Evolutionary conservation across 2,797 vertebrate species (phyloP).

Genomic region (Tiaroga cobitis): DNA sequence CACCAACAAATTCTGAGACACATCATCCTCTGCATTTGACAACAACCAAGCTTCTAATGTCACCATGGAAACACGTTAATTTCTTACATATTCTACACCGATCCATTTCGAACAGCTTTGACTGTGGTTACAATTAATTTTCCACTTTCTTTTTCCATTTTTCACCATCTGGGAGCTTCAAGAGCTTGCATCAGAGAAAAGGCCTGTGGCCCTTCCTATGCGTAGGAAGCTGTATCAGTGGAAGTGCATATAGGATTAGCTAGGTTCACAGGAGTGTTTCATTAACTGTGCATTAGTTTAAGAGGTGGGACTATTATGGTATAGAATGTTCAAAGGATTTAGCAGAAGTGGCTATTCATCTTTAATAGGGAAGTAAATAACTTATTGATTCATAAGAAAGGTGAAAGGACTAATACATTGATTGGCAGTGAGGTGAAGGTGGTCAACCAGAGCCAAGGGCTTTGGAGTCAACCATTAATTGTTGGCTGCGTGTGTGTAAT

Average conservation of each 20-base stretch:
- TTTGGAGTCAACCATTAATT: slow-evolving; percentile 46
- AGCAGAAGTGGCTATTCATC: slow-evolving; percentile 46
- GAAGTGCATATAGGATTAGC: slow-evolving; percentile 5
- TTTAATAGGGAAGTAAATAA: slow-evolving; percentile 50
- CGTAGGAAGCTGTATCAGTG: neutral
- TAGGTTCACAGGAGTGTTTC: slow-evolving; percentile 23
- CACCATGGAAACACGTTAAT: neutral
- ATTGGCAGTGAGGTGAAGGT: slow-evolving; percentile 47
- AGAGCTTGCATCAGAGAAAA: slow-evolving; percentile 24
- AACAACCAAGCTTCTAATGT: slow-evolving; percentile 7
- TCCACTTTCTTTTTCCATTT: slow-evolving; percentile 18
- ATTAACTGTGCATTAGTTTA: slow-evolving; percentile 37
- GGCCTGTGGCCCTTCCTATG: slow-evolving; percentile 19
- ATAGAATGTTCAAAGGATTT: neutral
- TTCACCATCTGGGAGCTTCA: slow-evolving; percentile 30
- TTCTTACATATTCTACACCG: slow-evolving; percentile 19
- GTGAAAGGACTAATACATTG: slow-evolving; percentile 53
- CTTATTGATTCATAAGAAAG: slow-evolving; percentile 55
- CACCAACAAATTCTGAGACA: neutral
- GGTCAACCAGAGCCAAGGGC: slow-evolving; percentile 32
- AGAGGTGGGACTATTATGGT: slow-evolving; percentile 28
- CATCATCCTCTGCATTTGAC: slow-evolving; percentile 23
- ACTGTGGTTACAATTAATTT: slow-evolving; percentile 37
- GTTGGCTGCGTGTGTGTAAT: slow-evolving; percentile 55
- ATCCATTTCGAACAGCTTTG: neutral